Percentiles rank a stretch among this genome's conserved stretches.
phyloP scores from a whole-genome alignment of 2,113 vertebrate genomes.

The Uropsilus gracilis region DNA sequence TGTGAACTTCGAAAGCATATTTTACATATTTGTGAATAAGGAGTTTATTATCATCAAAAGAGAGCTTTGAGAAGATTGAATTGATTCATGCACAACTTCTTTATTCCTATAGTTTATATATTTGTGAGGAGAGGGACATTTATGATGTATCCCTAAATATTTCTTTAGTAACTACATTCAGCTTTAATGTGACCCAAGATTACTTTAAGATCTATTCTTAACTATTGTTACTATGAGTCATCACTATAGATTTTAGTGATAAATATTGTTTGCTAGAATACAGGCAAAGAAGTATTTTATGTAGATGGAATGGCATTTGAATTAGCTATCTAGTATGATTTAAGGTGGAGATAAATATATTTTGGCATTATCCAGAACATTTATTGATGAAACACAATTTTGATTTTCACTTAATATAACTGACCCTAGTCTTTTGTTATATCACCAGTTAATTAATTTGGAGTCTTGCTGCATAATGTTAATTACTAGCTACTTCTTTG shows the following conservation, averaged over 20 bases:
- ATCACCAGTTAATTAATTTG: background rate
- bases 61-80: background rate
- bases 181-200: background rate
- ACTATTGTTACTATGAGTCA: background rate
- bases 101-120: background rate
- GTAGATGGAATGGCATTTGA: background rate
- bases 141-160: background rate
- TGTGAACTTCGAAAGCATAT: background rate
- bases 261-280: background rate
- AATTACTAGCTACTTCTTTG: background rate
- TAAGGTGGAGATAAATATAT: background rate
- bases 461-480: background rate
- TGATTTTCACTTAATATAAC: background rate
- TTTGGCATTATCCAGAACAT: background rate
- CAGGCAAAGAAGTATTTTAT: background rate
- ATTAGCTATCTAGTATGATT: background rate
- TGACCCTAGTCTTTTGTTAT: background rate
- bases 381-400: background rate
- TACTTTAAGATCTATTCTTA: background rate
- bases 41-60: background rate
- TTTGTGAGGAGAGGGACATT: background rate
- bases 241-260: background rate
- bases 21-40: conserved; percentile 2
- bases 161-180: background rate
- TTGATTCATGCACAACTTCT: background rate